phyloP scores from a whole-genome alignment of 2,797 vertebrate genomes.

The Dipus sagitta region DNA sequence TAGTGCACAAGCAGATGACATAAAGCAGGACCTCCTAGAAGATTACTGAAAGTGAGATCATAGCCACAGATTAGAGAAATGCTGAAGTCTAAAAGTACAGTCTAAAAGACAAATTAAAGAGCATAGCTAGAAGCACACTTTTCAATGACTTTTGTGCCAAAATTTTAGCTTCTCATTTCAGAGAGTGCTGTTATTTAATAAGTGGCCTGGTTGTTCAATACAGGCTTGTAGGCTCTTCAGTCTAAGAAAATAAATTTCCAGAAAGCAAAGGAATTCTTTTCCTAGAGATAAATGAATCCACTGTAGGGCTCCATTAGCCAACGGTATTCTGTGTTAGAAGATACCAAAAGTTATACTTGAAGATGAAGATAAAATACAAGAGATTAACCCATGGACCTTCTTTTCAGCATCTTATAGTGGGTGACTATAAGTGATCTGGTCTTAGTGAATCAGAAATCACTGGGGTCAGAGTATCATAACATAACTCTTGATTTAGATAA shows the following conservation, averaged over 20 bases:
- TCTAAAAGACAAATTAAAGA: constrained; percentile 51
- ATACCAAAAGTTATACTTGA: constrained; percentile 39
- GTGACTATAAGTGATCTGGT: not conserved
- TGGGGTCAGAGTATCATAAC: constrained; percentile 35
- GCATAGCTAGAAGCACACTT: not conserved
- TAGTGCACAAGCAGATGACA: constrained; percentile 21
- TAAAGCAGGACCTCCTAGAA: not conserved
- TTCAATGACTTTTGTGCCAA: constrained; percentile 76
- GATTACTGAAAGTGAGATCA: not conserved
- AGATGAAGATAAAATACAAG: constrained; percentile 32
- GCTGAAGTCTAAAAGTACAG: constrained; percentile 48
- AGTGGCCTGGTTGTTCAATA: constrained; percentile 74
- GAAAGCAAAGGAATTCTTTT: constrained; percentile 83
- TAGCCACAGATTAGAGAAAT: constrained; percentile 53
- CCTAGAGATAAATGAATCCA: constrained; percentile 65
- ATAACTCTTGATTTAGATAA: constrained; percentile 61
- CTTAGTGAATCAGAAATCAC: constrained; percentile 24
- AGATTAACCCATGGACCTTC: constrained; percentile 22
- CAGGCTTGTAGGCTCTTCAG: constrained; percentile 82
- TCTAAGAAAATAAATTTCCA: constrained; percentile 85
- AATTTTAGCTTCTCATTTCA: constrained; percentile 86
- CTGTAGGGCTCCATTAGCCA: constrained; percentile 56
- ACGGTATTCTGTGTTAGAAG: not conserved
- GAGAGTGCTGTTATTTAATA: constrained; percentile 79
- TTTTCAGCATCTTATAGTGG: constrained; percentile 53